phyloP scores from a whole-genome alignment of 2,888 invertebrate genomes.

The Oligia strigilis region DNA sequence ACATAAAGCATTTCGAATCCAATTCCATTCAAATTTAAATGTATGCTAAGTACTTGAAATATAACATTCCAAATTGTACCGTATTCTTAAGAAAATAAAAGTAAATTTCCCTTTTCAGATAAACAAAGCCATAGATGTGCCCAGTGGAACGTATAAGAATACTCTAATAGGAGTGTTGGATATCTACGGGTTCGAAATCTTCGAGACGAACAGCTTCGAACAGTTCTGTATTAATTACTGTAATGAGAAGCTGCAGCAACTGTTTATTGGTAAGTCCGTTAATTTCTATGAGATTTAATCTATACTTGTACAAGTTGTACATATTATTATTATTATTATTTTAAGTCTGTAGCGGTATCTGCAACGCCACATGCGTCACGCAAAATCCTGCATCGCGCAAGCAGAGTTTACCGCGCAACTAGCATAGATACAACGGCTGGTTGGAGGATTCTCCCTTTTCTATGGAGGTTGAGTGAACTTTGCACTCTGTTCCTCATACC shows the following conservation, averaged over 20 bases:
- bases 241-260: constrained; percentile 99
- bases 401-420: no score
- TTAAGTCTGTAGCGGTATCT: no score
- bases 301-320: no score
- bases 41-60: no score
- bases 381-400: no score
- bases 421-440: no score
- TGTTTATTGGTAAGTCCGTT: constrained; percentile 95
- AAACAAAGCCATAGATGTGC: constrained; percentile 97
- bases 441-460: no score
- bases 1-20: background rate
- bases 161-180: constrained; percentile 98
- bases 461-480: no score
- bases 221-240: constrained; percentile 99
- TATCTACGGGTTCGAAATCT: constrained; percentile 99
- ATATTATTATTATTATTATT: no score
- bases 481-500: no score
- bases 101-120: constrained; percentile 89
- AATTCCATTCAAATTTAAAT: background rate
- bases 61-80: background rate
- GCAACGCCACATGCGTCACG: no score
- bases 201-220: constrained; percentile 99
- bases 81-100: background rate
- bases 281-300: background rate
- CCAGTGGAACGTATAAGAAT: constrained; percentile 92